Evolutionary conservation across 2,888 invertebrate genomes (phyloP).

Genomic region (Timandra comae): DNA sequence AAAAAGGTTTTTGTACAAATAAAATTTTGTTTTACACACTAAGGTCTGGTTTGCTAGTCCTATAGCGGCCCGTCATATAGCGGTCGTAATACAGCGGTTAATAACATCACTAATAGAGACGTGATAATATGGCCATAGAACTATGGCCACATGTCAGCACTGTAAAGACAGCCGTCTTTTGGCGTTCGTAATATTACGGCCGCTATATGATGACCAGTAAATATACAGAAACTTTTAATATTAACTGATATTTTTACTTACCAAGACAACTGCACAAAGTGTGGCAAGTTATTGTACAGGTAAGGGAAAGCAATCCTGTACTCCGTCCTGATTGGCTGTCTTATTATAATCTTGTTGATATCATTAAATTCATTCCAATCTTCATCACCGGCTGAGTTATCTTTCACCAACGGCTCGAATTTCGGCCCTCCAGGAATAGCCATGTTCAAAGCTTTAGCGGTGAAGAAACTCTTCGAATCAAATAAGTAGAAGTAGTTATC

Average conservation of each 20-base stretch:
- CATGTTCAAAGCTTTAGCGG: slow-evolving; percentile 99
- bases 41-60: too few relatives aligned
- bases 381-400: slow-evolving; percentile 97
- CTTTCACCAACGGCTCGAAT: slow-evolving; percentile 99
- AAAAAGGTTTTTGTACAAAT: slow-evolving; percentile 1
- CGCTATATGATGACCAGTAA: too few relatives aligned
- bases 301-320: slow-evolving; percentile 99
- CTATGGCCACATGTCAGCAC: too few relatives aligned
- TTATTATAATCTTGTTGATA: slow-evolving; percentile 99
- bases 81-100: too few relatives aligned
- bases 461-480: slow-evolving; percentile 99
- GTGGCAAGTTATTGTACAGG: slow-evolving; percentile 98
- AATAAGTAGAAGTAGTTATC: slow-evolving; percentile 99
- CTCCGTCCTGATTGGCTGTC: slow-evolving; percentile 98
- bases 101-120: slow-evolving; percentile 1
- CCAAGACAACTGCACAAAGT: slow-evolving; percentile 99
- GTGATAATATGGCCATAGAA: too few relatives aligned
- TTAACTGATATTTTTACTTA: slow-evolving; percentile 71
- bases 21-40: too few relatives aligned
- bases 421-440: slow-evolving; percentile 99
- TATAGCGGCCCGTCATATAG: too few relatives aligned
- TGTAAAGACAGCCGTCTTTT: too few relatives aligned
- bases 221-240: too few relatives aligned
- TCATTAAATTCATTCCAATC: slow-evolving; percentile 99
- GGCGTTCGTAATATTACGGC: too few relatives aligned